phyloP scores from a whole-genome alignment of 2,113 vertebrate genomes.

The Synodontis membranacea region DNA sequence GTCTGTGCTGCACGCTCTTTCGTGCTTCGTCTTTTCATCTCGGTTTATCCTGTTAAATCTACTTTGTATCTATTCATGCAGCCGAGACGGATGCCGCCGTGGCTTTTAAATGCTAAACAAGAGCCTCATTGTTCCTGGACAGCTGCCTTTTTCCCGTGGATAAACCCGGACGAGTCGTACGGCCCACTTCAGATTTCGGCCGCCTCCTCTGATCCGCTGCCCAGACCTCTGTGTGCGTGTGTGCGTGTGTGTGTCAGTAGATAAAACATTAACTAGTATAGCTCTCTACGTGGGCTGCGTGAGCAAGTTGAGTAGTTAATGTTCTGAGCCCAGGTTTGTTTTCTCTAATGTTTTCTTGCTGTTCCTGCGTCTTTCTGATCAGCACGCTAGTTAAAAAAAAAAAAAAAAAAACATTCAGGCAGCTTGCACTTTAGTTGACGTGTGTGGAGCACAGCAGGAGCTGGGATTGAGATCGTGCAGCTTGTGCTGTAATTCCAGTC shows the following conservation, averaged over 20 bases:
- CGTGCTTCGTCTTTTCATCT: not conserved
- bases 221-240: conserved; percentile 43
- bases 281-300: not conserved
- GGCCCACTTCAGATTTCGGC: conserved; percentile 54
- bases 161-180: conserved; percentile 56
- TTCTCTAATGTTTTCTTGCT: too few species aligned
- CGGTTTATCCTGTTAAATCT: conserved; percentile 17
- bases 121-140: conserved; percentile 71
- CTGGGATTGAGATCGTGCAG: not conserved
- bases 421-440: not conserved
- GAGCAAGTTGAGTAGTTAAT: not conserved
- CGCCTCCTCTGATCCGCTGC: conserved; percentile 57
- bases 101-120: conserved; percentile 76
- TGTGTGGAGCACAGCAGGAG: not conserved
- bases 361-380: not conserved
- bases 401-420: too few species aligned
- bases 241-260: not conserved
- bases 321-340: not conserved
- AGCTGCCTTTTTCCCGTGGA: conserved; percentile 66
- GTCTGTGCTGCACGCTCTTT: not conserved
- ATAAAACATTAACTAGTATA: not conserved
- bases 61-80: conserved; percentile 20
- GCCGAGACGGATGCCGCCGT: conserved; percentile 31
- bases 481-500: not conserved
- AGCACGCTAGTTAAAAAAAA: too few species aligned